Evolutionary conservation across 2,888 invertebrate genomes (phyloP), one percentile per base, ranked within the genome.

Genomic region (Philaethria dido): DNA sequence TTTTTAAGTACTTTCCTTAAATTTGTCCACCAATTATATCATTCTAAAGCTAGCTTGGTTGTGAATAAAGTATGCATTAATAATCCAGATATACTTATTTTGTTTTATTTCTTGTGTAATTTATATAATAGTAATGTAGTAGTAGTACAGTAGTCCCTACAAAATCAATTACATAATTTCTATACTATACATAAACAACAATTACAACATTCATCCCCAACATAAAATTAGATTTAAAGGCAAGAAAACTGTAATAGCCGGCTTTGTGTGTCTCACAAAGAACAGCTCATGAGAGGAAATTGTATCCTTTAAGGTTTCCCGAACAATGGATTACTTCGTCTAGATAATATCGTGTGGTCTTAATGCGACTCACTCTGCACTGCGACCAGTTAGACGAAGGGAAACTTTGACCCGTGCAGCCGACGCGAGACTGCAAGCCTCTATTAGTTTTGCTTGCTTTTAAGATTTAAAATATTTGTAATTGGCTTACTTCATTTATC

Each of bases 231-330:
- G 57, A 57, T 48, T 64, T 39, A 39, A 39, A 55, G 9, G 13
- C 18, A 50, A 29, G 18, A 39, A 42, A 29, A 14, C 50, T 39
- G 9, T 48, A 47, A 55, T 64, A 52, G 59, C 42, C 13, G 42
- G 50, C 59, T 59, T 59, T 65, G 50, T 65, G 65, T 42, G 18
- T 42, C 33, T n/a, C 50, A 65, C 65, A 65, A 65, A 65, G 60
- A 42, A 25, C n/a, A 48, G 59, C 50, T 18, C 59, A 22, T 52
- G 36, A 25, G 42, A 44, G 65, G 44, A 60, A 60, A 65, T 60
- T 60, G 60, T 65, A 65, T 65, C 65, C 42, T 65, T 57, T 65
- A 48, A 60, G 60, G 65, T 65, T 65, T 60, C 65, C 33, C 16
- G 33, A 22, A 39, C 16, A 55, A 63, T 45, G 48, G 47, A 16